Evolutionary conservation across 2,797 vertebrate species (phyloP), one percentile per base, ranked within the genome.

Genomic region (Acrocephalus scirpaceus): DNA sequence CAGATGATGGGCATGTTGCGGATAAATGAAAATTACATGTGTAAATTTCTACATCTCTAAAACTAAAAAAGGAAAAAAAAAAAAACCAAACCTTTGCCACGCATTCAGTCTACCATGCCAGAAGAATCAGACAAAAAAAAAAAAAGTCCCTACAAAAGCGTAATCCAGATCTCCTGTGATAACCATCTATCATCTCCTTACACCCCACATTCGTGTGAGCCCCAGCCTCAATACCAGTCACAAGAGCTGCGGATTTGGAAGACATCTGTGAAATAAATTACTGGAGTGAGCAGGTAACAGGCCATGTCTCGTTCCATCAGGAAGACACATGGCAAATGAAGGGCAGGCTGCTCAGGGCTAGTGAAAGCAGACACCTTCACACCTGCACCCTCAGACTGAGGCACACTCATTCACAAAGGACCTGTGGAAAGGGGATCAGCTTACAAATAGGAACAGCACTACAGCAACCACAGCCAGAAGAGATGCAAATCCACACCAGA

Each of bases 241-340:
- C 2, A 5, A 40, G 36, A 87, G 50, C 21, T 14, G 9, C 11
- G 8, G 60, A 81, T 93, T 45, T 73, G 36, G 57, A 56, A 73
- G 56, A 54, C n/a, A 66, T 25, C 18, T 86, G 80, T 44, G 42
- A 56, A 93, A 79, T n/a, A 19, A 64, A 67, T 60, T 27, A 26
- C 8, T 11, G 14, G 69, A 58, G 60, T 4, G 26, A 47, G 66
- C 3, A 75, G 53, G 57, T 22, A 57, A 29, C 2, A 1, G 34
- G 38, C 42, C 56, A 34, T 0, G 1, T 44, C 47, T 76, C 12
- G 0, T 18, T 42, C n/a, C 40, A 18, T 1, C 1, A 4, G 48
- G 60, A 16, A 44, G 36, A 50, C 64, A 42, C 2, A 0, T 20
- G 29, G 82, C 45, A 80, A 36, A 30, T 0, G 36, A 67, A 75